phyloP scores from a whole-genome alignment of 2,888 invertebrate genomes.

The Pegoplata infirma region DNA sequence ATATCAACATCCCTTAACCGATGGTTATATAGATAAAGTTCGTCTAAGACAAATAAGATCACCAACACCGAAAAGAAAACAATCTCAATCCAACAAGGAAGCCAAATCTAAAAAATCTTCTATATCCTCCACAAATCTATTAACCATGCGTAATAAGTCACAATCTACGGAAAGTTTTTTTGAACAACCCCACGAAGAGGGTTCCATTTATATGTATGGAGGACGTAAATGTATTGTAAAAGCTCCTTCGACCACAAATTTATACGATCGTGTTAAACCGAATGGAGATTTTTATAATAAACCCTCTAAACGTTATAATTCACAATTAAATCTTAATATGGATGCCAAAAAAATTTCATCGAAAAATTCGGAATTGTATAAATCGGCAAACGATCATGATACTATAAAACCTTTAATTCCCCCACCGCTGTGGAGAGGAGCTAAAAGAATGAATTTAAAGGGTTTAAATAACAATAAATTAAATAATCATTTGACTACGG shows the following conservation, averaged over 20 bases:
- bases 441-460: constrained; percentile 54
- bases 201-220: constrained; percentile 74
- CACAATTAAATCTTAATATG: constrained; percentile 37
- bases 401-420: constrained; percentile 50
- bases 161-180: constrained; percentile 77
- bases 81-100: constrained; percentile 12
- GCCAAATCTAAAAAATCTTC: neutral
- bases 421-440: constrained; percentile 49
- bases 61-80: constrained; percentile 47
- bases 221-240: constrained; percentile 71
- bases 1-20: constrained; percentile 41
- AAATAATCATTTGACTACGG: constrained; percentile 31
- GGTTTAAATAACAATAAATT: constrained; percentile 6
- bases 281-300: constrained; percentile 15
- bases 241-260: constrained; percentile 69
- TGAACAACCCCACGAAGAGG: constrained; percentile 75
- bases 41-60: constrained; percentile 58
- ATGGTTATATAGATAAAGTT: constrained; percentile 61
- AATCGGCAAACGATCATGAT: constrained; percentile 57
- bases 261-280: constrained; percentile 72
- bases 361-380: too few relatives aligned
- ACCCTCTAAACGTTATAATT: constrained; percentile 46
- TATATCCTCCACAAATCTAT: constrained; percentile 36
- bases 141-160: constrained; percentile 71
- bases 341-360: constrained; percentile 38